A percentile compares a stretch with the other conserved stretches of the same genome.
Evolutionary conservation across 1,140 invertebrate genomes (phyloP).

Genomic region (Zaprionus ornatus): DNA sequence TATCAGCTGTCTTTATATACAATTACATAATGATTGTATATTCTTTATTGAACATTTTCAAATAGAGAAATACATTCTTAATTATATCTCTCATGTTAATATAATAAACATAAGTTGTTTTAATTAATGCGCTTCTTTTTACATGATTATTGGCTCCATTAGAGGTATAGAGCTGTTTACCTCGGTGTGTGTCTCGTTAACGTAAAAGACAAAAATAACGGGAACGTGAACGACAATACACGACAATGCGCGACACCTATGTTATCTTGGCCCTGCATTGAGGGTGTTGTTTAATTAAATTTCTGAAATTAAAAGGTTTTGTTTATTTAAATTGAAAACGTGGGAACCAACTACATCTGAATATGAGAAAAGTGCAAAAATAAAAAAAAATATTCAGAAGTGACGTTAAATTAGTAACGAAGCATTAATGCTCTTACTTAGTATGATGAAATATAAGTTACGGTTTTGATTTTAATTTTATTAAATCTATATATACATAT

Average conservation of each 20-base stretch:
- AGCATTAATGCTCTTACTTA: constrained; percentile 1
- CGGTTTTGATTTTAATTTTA: not conserved
- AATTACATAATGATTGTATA: too few relatives aligned
- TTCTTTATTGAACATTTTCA: too few relatives aligned
- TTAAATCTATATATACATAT: too few relatives aligned
- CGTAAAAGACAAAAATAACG: not conserved
- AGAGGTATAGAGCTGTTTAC: constrained; percentile 33
- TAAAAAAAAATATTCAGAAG: constrained; percentile 10
- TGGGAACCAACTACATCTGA: constrained; percentile 54
- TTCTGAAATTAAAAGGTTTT: constrained; percentile 84
- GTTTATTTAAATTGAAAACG: constrained; percentile 84
- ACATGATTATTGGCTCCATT: constrained; percentile 48
- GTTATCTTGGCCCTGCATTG: constrained; percentile 57
- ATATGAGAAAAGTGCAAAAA: constrained; percentile 50
- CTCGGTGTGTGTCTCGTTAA: constrained; percentile 35
- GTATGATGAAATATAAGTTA: not conserved
- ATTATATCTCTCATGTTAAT: too few relatives aligned
- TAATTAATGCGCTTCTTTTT: not conserved
- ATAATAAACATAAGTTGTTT: too few relatives aligned
- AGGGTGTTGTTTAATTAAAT: constrained; percentile 82
- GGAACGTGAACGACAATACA: constrained; percentile 26
- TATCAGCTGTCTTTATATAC: too few relatives aligned
- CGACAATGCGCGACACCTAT: constrained; percentile 47
- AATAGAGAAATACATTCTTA: too few relatives aligned
- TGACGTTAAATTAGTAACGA: not conserved